Percentiles rank a stretch among this genome's conserved stretches.
These are phyloP conservation scores for Ara ararauna DNA, from an alignment of 2,797 vertebrate genomes.

Conservation along the genomic window DNA sequence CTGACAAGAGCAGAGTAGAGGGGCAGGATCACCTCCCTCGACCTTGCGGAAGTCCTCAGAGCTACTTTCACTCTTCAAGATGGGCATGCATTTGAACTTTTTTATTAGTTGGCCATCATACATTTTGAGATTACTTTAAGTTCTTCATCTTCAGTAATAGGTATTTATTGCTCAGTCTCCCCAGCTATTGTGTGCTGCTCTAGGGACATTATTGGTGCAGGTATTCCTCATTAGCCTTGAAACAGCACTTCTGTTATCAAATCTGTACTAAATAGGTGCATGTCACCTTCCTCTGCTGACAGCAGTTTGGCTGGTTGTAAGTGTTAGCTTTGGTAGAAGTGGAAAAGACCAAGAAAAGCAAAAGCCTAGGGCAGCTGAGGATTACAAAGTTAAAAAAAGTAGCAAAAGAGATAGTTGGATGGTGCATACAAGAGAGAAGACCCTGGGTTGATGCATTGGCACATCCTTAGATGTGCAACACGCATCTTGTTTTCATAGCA, in stretches of 20 bases:
- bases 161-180: neutral
- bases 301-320: neutral
- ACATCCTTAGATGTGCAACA: neutral
- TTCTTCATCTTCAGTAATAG: neutral
- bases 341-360: constrained; percentile 11
- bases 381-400: neutral
- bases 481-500: neutral
- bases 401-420: neutral
- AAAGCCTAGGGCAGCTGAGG: neutral
- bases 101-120: neutral
- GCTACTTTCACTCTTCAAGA: neutral
- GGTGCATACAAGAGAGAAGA: neutral
- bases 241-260: neutral
- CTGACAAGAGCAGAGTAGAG: too few relatives aligned
- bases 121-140: neutral
- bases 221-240: constrained; percentile 1
- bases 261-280: neutral
- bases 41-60: neutral
- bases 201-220: neutral
- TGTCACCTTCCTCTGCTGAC: constrained; percentile 17
- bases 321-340: neutral
- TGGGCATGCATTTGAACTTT: neutral
- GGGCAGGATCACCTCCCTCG: too few relatives aligned
- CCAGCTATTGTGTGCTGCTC: neutral
- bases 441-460: neutral